Base-by-base conservation (phyloP, 2,113 vertebrate genomes). In the Elanus axillaris region DNA sequence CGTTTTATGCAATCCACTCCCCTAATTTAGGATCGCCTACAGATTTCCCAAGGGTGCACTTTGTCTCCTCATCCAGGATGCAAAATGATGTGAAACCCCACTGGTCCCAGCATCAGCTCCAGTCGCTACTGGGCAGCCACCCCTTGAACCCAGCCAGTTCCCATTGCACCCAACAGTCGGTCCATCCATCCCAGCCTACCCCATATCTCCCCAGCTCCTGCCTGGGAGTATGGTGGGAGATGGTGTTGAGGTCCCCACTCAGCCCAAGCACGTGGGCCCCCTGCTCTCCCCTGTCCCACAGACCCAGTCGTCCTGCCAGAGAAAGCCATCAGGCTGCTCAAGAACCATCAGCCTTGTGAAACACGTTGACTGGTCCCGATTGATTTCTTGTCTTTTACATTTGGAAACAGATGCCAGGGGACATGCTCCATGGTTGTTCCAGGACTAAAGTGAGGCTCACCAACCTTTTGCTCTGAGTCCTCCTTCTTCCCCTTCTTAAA, bases 351-450 rank as follows among this genome's bases (percentile, higher is more conserved):
- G 34, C 75, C n/a, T 47, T 19, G 47, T 36, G 56, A 71, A 53
- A 45, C 38, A 6, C 2, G 2, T 18, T 45, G n/a, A 3, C 56
- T 31, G 5, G 13, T n/a, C 23, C 48, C 1, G 0, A 9, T 2
- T 20, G 8, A 40, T 40, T 63, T 79, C 56, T 34, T 55, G 40
- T 71, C 38, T 56, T 79, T 47, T 11, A 13, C 20, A 8, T 55
- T 23, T 63, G 40, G 56, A 47, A 88, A 23, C 16, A 40, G 75
- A 19, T 34, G 56, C 74, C 32, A 43, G 38, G 20, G 11, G 20
- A 38, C 27, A 10, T 3, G 14, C 38, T 45, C 32, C 10, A 0
- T 34, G 34, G 29, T 18, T 1, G 0, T 55, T 52, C 34, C 56
- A 78, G 38, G 23, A 22, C 21, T 9, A 34, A 40, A 34, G 29